Evolutionary conservation across 37 sponge, comb jelly and placozoan genomes (phyloP).

Genomic region (Ianthella basta): DNA sequence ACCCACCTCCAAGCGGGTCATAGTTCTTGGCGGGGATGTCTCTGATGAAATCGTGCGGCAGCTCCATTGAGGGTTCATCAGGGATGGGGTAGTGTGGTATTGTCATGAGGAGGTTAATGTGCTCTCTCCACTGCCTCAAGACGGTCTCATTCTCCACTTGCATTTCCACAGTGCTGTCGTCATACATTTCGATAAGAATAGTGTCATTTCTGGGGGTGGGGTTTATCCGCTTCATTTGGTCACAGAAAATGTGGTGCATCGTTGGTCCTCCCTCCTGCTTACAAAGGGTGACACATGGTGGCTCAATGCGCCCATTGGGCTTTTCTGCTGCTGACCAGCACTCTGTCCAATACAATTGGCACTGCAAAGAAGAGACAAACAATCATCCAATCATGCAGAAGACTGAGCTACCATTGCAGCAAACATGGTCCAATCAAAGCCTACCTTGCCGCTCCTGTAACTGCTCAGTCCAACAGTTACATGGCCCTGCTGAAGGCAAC

Average conservation of each 20-base stretch:
- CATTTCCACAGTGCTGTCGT: background rate
- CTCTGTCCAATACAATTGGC: background rate
- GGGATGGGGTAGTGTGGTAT: slow-evolving; percentile 30
- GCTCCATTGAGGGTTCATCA: background rate
- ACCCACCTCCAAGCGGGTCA: slow-evolving; percentile 7
- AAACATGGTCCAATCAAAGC: background rate
- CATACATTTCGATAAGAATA: background rate
- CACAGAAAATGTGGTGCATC: slow-evolving; percentile 24
- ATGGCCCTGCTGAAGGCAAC: background rate
- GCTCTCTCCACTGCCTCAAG: slow-evolving; percentile 12
- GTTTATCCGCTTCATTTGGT: slow-evolving; percentile 16
- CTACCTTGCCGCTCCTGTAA: slow-evolving; percentile 7
- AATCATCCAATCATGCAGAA: background rate
- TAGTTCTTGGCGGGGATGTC: background rate
- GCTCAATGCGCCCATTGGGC: slow-evolving; percentile 2
- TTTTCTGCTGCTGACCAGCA: background rate
- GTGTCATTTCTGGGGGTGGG: background rate
- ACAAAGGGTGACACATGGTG: slow-evolving; percentile 1
- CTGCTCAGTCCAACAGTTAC: background rate
- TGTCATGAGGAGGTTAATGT: slow-evolving; percentile 1
- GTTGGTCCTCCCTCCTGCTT: slow-evolving; percentile 22
- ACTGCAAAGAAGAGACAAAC: background rate
- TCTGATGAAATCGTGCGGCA: background rate
- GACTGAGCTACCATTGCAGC: background rate
- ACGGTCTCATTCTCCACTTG: background rate